phyloP scores from a whole-genome alignment of 2,888 invertebrate genomes.

The Noctua comes region DNA sequence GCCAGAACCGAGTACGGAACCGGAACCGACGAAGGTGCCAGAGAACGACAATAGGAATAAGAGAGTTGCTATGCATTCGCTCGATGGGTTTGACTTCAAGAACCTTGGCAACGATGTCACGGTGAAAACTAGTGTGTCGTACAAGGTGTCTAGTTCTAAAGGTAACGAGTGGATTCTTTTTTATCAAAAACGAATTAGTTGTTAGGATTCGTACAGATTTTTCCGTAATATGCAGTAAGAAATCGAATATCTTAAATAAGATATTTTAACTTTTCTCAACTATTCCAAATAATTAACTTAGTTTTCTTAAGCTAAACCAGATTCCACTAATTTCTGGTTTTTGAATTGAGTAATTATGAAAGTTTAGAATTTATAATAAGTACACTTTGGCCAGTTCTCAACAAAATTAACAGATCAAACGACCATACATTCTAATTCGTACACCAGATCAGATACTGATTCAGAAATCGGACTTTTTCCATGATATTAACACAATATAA shows the following conservation, averaged over 20 bases:
- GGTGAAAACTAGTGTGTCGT: constrained; percentile 95
- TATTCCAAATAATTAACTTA: neutral
- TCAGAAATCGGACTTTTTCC: neutral
- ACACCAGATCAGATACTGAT: neutral
- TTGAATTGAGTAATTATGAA: neutral
- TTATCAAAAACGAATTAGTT: neutral
- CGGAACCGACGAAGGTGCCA: constrained; percentile 78
- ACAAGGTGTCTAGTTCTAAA: constrained; percentile 92
- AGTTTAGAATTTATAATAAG: neutral
- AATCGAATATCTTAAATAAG: neutral
- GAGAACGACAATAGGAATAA: constrained; percentile 88
- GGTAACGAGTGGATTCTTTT: constrained; percentile 73
- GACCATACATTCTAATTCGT: neutral
- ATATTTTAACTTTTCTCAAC: neutral
- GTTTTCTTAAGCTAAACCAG: neutral
- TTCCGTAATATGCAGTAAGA: neutral
- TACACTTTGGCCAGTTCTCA: neutral
- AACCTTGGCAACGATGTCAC: constrained; percentile 91
- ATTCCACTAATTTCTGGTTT: neutral
- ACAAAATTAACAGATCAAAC: neutral
- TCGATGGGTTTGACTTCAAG: constrained; percentile 86
- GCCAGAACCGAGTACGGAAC: constrained; percentile 75
- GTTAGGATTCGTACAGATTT: neutral
- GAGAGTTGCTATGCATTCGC: constrained; percentile 88
- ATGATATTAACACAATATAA: neutral